Evolutionary conservation across 2,888 invertebrate species (phyloP).

Genomic region (Drosophila longiperda): DNA sequence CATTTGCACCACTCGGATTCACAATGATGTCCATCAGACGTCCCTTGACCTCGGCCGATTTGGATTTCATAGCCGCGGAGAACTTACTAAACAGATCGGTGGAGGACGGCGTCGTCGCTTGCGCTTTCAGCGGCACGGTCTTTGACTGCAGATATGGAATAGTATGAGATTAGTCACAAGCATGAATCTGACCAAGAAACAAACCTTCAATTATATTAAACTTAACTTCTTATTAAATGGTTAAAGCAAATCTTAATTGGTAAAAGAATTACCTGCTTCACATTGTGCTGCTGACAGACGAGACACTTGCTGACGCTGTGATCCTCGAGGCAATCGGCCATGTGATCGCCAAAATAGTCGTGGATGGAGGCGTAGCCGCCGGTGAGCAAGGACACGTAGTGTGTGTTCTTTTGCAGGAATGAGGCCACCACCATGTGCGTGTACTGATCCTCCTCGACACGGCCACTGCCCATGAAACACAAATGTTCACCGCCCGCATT

Average conservation of each 20-base stretch:
- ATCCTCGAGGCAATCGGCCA: conserved; percentile 92
- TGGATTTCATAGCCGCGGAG: conserved; percentile 94
- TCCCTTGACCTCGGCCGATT: conserved; percentile 96
- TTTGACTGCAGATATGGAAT: conserved; percentile 46
- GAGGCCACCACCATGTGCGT: conserved; percentile 99
- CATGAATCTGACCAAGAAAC: neutral
- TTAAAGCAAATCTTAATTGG: too few species aligned
- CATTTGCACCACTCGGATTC: conserved; percentile 87
- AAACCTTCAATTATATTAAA: neutral
- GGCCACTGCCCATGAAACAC: conserved; percentile 96
- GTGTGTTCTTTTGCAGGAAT: conserved; percentile 96
- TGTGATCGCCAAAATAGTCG: conserved; percentile 92
- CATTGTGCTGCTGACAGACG: conserved; percentile 88
- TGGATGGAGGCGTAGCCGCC: conserved; percentile 96
- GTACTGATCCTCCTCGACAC: conserved; percentile 97
- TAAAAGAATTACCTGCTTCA: conserved; percentile 56
- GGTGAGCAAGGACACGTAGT: conserved; percentile 95
- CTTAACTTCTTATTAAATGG: neutral
- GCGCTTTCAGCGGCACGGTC: conserved; percentile 36
- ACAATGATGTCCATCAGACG: conserved; percentile 97
- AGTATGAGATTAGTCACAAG: neutral
- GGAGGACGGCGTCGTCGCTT: conserved; percentile 82
- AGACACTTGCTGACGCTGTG: conserved; percentile 93
- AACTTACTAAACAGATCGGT: conserved; percentile 93
- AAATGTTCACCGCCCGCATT: conserved; percentile 94